Conservation (phyloP, 53 echinoderm and acorn worm species). For the Astropecten irregularis region DNA sequence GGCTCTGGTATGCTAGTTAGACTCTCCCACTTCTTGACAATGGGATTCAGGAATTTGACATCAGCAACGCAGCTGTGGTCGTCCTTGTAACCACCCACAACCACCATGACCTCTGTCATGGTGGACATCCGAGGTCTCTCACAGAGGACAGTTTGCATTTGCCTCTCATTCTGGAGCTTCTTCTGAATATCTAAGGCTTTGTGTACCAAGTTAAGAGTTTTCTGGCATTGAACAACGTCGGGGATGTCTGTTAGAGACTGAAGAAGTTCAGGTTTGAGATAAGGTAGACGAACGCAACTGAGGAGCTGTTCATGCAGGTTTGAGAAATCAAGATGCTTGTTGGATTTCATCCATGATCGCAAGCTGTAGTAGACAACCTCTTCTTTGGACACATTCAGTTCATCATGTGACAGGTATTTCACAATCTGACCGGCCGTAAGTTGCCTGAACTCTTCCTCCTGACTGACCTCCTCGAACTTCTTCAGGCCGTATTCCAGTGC, state of each 20-base stretch:
- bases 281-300: constrained; percentile 61
- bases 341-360: constrained; percentile 61
- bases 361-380: constrained; percentile 60
- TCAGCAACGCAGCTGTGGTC: constrained; percentile 69
- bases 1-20: constrained; percentile 66
- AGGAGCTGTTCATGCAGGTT: constrained; percentile 49
- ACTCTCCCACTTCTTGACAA: constrained; percentile 58
- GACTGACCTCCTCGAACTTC: constrained; percentile 62
- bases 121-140: constrained; percentile 72
- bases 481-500: constrained; percentile 60
- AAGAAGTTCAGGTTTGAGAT: constrained; percentile 62
- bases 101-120: constrained; percentile 76
- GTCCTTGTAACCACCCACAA: constrained; percentile 74
- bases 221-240: constrained; percentile 39
- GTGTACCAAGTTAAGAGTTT: constrained; percentile 49
- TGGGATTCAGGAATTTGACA: constrained; percentile 66
- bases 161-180: constrained; percentile 44
- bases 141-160: not conserved
- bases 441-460: constrained; percentile 72
- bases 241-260: constrained; percentile 49
- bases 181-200: constrained; percentile 58
- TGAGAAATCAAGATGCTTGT: constrained; percentile 21
- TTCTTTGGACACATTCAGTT: constrained; percentile 60
- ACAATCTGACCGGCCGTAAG: constrained; percentile 52
- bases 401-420: constrained; percentile 75